These are phyloP conservation scores for Drosophila subobscura DNA, from an alignment of 1,140 invertebrate species.

Conservation along the genomic window DNA sequence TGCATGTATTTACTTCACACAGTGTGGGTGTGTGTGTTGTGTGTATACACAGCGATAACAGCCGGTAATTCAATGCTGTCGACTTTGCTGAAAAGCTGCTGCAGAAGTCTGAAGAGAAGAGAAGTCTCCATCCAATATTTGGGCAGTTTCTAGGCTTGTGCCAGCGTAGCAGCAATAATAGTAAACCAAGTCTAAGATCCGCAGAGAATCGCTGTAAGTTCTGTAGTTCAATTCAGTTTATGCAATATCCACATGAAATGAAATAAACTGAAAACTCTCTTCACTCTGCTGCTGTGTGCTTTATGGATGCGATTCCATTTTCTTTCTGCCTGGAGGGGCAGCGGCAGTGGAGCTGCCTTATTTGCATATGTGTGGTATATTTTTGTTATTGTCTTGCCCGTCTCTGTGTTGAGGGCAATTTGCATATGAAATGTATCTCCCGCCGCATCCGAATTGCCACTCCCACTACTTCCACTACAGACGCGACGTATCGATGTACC, in stretches of 20 bases:
- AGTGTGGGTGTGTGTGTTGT: too few species aligned
- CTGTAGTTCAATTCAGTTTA: not conserved
- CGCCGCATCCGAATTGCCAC: conserved; percentile 9
- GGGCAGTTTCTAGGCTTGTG: too few species aligned
- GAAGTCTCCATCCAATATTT: too few species aligned
- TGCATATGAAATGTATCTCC: conserved; percentile 63
- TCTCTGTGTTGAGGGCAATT: conserved; percentile 52
- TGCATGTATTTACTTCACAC: conserved; percentile 1
- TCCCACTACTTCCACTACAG: not conserved
- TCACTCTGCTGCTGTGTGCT: conserved; percentile 2
- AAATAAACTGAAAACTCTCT: conserved; percentile 15
- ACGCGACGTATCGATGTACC: conserved; percentile 53
- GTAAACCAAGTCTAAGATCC: too few species aligned
- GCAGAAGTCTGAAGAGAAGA: too few species aligned
- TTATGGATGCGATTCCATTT: conserved; percentile 12
- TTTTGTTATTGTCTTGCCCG: conserved; percentile 46
- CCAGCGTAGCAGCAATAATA: too few species aligned
- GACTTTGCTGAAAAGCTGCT: too few species aligned
- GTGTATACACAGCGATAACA: too few species aligned
- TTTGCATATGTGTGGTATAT: conserved; percentile 50
- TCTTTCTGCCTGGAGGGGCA: too few species aligned
- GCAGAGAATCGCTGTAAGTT: not conserved
- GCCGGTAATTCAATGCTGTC: too few species aligned
- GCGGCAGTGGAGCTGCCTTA: conserved; percentile 3
- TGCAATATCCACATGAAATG: conserved; percentile 8